phyloP scores from a whole-genome alignment of 2,888 invertebrate species.

The Prenolepis imparis region DNA sequence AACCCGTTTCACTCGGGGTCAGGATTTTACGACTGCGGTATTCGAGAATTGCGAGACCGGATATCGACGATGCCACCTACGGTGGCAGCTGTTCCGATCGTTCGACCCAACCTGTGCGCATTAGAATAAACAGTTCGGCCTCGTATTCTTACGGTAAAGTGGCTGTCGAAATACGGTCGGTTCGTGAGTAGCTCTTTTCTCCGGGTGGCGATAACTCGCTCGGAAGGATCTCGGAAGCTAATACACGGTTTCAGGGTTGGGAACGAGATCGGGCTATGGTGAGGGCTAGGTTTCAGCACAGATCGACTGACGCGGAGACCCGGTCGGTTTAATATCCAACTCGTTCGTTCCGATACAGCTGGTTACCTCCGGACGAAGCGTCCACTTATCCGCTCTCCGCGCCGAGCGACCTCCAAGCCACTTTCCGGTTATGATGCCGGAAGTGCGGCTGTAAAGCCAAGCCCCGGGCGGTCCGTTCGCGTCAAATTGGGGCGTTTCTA shows the following conservation, averaged over 20 bases:
- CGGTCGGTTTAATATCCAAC: constrained; percentile 71
- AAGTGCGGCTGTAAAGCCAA: constrained; percentile 66
- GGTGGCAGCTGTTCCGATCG: constrained; percentile 64
- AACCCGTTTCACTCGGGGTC: background rate
- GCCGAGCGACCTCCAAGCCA: constrained; percentile 36
- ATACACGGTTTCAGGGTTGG: constrained; percentile 52
- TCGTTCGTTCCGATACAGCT: constrained; percentile 67
- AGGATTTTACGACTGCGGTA: constrained; percentile 13
- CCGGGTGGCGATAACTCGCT: constrained; percentile 45
- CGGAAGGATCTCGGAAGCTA: constrained; percentile 36
- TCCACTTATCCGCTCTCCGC: constrained; percentile 55
- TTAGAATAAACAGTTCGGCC: constrained; percentile 67
- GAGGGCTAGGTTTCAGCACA: constrained; percentile 44
- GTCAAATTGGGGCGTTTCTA: constrained; percentile 47
- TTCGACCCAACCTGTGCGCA: constrained; percentile 37
- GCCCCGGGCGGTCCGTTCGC: constrained; percentile 36
- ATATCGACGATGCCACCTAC: constrained; percentile 39
- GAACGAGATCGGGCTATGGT: constrained; percentile 20
- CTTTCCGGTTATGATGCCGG: constrained; percentile 56
- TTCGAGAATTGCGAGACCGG: constrained; percentile 12
- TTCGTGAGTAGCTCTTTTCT: constrained; percentile 27
- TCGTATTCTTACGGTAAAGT: constrained; percentile 37
- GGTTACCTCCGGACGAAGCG: constrained; percentile 55
- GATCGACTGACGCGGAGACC: constrained; percentile 33
- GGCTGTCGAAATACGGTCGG: background rate